Conservation (phyloP, 1,140 invertebrate genomes). For the Dendrolimus punctatus region DNA sequence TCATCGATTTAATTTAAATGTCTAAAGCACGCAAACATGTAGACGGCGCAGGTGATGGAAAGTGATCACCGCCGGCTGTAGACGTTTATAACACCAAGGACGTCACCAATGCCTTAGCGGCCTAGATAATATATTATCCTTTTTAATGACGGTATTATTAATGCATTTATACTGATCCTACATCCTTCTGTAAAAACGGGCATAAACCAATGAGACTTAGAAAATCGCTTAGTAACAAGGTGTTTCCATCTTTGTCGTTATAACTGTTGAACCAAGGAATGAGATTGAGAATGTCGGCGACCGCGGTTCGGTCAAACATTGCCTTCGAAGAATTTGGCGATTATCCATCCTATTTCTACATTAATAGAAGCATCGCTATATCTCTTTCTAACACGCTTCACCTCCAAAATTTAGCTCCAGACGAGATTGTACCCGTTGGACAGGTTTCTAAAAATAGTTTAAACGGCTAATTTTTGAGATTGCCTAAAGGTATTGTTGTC, state of each 20-base stretch:
- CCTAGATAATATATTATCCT: no score
- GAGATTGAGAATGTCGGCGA: slow-evolving; percentile 12
- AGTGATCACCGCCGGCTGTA: no score
- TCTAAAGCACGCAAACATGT: no score
- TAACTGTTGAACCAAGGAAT: slow-evolving; percentile 24
- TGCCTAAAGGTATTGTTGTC: slow-evolving; percentile 33
- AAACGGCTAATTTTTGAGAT: slow-evolving; percentile 51
- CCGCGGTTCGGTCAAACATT: slow-evolving; percentile 32
- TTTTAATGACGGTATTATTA: no score
- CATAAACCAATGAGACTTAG: no score
- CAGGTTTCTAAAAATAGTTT: slow-evolving; percentile 66
- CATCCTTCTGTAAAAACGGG: no score
- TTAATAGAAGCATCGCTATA: slow-evolving; percentile 28
- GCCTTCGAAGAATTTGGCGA: slow-evolving; percentile 57
- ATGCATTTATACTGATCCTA: no score
- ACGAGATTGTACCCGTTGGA: slow-evolving; percentile 49
- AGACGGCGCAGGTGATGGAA: no score
- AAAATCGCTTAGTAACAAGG: no score
- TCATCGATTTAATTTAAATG: no score
- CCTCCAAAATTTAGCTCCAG: slow-evolving; percentile 63
- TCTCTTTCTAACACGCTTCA: slow-evolving; percentile 60
- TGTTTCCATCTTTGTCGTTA: slow-evolving; percentile 6
- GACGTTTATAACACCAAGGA: no score
- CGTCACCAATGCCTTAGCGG: no score
- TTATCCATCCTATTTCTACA: slow-evolving; percentile 48